Conservation (phyloP, 2,888 invertebrate genomes). For the Cinara cedri region DNA sequence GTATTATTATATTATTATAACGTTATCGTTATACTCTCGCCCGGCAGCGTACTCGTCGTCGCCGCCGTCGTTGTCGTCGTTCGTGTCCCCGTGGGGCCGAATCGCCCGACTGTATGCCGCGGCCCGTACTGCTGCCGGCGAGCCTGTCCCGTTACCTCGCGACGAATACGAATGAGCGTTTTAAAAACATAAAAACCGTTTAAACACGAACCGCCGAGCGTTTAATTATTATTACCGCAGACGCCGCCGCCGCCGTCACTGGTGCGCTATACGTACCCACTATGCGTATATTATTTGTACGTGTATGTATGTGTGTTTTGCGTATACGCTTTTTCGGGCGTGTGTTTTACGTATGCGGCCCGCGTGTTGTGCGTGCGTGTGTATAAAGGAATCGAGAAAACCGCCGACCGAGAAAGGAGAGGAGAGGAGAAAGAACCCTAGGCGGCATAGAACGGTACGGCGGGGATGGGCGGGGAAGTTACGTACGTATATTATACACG, state of each 20-base stretch:
- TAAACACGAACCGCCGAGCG: slow-evolving; percentile 32
- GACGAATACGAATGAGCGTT: slow-evolving; percentile 50
- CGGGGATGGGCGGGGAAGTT: no score
- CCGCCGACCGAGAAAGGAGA: not conserved
- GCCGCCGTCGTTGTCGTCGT: not conserved
- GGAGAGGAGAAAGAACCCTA: not conserved
- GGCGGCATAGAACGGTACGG: no score
- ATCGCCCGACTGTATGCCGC: not conserved
- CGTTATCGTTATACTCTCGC: not conserved
- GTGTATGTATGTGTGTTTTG: not conserved
- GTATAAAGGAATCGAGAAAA: slow-evolving; percentile 14
- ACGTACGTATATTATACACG: no score
- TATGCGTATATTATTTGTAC: not conserved
- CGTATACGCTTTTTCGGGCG: slow-evolving; percentile 24
- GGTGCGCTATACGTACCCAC: not conserved
- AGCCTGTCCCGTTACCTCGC: slow-evolving; percentile 27
- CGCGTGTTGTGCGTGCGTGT: slow-evolving; percentile 14
- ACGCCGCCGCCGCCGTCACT: not conserved
- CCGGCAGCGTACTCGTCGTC: not conserved
- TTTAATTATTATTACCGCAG: slow-evolving; percentile 42
- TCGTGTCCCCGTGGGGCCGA: slow-evolving; percentile 1
- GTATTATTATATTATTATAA: slow-evolving; percentile 1
- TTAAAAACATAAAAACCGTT: slow-evolving; percentile 49
- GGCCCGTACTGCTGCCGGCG: not conserved
- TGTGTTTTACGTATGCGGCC: slow-evolving; percentile 52